Percentiles rank a stretch among this genome's conserved stretches.
These are phyloP conservation scores for Leptobrachium ailaonicum DNA, from an alignment of 2,113 vertebrate species.

Conservation along the genomic window DNA sequence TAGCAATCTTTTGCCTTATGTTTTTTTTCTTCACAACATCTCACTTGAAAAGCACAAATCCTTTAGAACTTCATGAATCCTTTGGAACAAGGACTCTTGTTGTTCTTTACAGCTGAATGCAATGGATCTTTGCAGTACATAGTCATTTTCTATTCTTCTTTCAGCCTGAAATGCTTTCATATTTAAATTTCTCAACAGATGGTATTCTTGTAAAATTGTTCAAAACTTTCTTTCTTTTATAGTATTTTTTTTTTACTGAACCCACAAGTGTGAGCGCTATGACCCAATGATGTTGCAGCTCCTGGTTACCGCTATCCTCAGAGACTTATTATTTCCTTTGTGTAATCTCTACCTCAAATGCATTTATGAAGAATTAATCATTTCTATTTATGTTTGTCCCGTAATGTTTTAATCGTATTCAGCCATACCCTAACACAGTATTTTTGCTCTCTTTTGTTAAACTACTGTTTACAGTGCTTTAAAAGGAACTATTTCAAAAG, in stretches of 20 bases:
- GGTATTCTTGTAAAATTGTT: neutral
- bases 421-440: neutral
- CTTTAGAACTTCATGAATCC: neutral
- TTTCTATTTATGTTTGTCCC: neutral
- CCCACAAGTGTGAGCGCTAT: neutral
- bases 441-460: neutral
- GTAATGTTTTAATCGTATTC: neutral
- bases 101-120: neutral
- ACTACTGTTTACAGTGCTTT: neutral
- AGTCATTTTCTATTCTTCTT: neutral
- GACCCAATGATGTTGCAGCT: neutral
- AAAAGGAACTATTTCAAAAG: slow-evolving; percentile 4
- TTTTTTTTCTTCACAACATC: neutral
- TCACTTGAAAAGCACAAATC: neutral
- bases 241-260: neutral
- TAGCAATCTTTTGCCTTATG: neutral
- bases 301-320: neutral
- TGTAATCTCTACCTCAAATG: neutral
- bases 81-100: neutral
- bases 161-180: neutral
- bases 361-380: neutral
- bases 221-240: neutral
- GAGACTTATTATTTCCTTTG: neutral
- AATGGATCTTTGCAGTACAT: neutral
- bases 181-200: neutral